Conservation (phyloP, 2,113 vertebrate species). For the Actenoides lindsayi region DNA sequence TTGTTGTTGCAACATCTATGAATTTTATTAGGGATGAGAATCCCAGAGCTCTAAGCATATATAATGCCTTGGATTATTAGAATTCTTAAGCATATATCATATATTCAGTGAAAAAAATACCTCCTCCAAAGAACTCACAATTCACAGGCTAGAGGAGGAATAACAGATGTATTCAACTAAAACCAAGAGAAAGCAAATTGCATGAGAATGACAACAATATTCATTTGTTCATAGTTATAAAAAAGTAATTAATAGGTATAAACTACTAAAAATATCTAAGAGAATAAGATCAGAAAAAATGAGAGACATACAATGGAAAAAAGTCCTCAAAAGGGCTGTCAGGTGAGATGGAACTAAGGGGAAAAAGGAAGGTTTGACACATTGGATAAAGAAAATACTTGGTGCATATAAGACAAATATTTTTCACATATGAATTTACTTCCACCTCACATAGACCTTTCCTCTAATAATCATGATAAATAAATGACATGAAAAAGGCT, state of each 20-base stretch:
- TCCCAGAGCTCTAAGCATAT: background rate
- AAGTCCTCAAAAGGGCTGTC: background rate
- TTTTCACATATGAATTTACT: background rate
- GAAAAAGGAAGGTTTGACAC: background rate
- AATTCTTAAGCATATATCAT: background rate
- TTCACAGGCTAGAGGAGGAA: background rate
- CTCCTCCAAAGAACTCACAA: background rate
- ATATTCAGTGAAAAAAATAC: background rate
- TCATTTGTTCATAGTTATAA: background rate
- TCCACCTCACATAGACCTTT: background rate
- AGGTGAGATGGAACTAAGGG: background rate
- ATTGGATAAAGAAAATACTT: background rate
- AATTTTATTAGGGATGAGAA: constrained; percentile 11
- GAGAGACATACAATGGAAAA: background rate
- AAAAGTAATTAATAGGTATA: background rate
- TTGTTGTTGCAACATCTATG: background rate
- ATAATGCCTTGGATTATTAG: background rate
- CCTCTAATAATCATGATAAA: background rate
- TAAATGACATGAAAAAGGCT: background rate
- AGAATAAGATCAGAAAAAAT: background rate
- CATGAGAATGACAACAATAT: background rate
- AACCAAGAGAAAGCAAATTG: background rate
- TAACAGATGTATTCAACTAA: background rate
- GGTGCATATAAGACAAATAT: background rate
- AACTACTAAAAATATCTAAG: background rate